phyloP scores from a whole-genome alignment of 2,797 vertebrate species.

The Dromococcyx pavoninus region DNA sequence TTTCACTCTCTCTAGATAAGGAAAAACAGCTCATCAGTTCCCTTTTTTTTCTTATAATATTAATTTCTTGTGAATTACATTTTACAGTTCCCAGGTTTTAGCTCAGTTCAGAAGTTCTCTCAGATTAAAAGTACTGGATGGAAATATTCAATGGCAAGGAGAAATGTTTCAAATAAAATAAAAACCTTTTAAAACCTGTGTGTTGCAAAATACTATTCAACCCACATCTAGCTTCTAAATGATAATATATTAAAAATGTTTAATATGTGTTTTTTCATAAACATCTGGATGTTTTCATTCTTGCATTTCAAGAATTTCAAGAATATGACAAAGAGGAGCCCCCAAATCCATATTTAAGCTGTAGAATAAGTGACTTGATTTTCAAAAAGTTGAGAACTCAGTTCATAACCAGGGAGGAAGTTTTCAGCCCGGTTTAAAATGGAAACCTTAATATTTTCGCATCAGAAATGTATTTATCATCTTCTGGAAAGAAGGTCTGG shows the following conservation, averaged over 20 bases:
- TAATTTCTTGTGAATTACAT: background rate
- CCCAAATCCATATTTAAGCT: background rate
- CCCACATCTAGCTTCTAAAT: background rate
- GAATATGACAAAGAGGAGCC: background rate
- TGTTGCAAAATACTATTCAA: background rate
- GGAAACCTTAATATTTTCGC: conserved; percentile 23
- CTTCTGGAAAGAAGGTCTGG: conserved; percentile 27
- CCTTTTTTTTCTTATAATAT: background rate
- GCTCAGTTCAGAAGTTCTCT: background rate
- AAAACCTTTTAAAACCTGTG: background rate
- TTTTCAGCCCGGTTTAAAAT: background rate
- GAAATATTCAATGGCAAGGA: background rate
- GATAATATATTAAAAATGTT: background rate
- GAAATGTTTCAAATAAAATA: background rate
- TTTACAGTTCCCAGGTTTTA: background rate
- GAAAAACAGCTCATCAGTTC: background rate
- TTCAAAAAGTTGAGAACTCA: background rate
- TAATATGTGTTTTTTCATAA: background rate
- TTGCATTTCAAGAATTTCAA: background rate
- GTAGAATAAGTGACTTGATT: background rate
- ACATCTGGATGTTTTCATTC: background rate
- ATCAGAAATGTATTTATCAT: conserved; percentile 29
- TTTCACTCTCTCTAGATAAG: background rate
- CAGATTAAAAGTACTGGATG: background rate
- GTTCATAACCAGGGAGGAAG: background rate